These are phyloP conservation scores for Melanocharis versteri DNA, from an alignment of 2,113 vertebrate species.

Conservation along the genomic window DNA sequence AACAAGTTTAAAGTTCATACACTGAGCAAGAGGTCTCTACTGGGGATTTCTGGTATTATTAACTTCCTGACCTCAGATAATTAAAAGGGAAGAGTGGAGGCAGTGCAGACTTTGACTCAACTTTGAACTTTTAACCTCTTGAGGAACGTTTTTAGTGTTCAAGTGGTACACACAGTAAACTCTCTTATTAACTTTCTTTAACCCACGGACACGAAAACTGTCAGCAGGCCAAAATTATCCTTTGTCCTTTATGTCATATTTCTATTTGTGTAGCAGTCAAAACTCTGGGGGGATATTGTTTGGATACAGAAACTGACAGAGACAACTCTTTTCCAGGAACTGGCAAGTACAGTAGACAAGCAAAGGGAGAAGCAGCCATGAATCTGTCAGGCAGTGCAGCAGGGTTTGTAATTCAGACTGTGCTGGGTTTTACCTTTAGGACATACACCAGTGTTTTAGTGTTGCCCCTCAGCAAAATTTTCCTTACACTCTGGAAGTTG, in stretches of 20 bases:
- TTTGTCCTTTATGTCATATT: constrained; percentile 49
- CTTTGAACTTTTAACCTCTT: constrained; percentile 83
- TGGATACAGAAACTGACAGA: constrained; percentile 42
- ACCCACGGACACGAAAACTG: constrained; percentile 36
- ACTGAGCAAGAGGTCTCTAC: constrained; percentile 78
- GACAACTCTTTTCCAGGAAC: constrained; percentile 56
- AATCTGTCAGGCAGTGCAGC: background rate
- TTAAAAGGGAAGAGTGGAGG: constrained; percentile 80
- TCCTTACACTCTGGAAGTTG: background rate
- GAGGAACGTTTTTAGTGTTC: constrained; percentile 73
- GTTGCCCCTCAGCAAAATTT: background rate
- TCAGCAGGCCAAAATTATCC: constrained; percentile 55
- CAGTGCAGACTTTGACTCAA: constrained; percentile 79
- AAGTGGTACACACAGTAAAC: constrained; percentile 67
- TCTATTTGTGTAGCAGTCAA: constrained; percentile 43
- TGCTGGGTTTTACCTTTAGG: background rate
- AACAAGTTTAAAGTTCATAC: constrained; percentile 80
- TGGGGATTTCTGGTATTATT: constrained; percentile 85
- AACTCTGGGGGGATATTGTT: constrained; percentile 32
- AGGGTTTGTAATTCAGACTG: background rate
- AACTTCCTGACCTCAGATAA: constrained; percentile 85
- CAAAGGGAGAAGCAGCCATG: background rate
- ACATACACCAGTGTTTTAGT: background rate
- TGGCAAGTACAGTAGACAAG: constrained; percentile 8
- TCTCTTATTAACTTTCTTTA: constrained; percentile 71